Evolutionary conservation across 2,797 vertebrate species (phyloP).

Genomic region (Halcyon chelicuti): DNA sequence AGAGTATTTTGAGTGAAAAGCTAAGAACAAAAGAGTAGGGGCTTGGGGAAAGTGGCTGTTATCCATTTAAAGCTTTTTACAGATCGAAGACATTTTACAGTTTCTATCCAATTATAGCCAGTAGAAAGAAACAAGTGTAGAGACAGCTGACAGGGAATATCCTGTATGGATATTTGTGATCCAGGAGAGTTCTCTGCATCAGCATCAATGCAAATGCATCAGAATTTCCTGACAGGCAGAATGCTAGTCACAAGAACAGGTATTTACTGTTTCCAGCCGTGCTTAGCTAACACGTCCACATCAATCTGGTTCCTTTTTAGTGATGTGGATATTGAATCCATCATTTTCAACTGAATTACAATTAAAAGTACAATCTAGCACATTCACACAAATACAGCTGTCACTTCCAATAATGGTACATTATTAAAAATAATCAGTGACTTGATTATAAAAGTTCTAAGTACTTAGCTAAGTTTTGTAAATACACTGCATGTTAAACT

Average conservation of each 20-base stretch:
- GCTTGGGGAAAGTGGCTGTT: not conserved
- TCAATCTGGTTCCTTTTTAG: not conserved
- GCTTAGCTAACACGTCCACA: not conserved
- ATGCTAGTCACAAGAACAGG: not conserved
- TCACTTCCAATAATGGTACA: not conserved
- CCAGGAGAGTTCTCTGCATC: not conserved
- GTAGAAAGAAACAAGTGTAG: not conserved
- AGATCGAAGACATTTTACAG: not conserved
- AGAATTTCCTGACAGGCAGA: not conserved
- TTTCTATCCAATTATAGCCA: not conserved
- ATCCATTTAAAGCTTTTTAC: not conserved
- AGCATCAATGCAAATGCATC: not conserved
- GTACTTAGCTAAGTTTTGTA: not conserved
- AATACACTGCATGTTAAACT: not conserved
- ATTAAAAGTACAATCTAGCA: not conserved
- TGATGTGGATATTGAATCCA: not conserved
- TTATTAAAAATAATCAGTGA: not conserved
- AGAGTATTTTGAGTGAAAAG: not conserved
- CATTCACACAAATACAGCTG: not conserved
- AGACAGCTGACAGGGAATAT: not conserved
- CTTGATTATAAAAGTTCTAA: not conserved
- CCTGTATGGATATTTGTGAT: not conserved
- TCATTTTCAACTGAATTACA: not conserved
- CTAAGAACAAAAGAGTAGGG: not conserved
- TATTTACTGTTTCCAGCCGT: not conserved